Evolutionary conservation across 2,888 invertebrate species (phyloP).

Genomic region (Pimpla rufipes): DNA sequence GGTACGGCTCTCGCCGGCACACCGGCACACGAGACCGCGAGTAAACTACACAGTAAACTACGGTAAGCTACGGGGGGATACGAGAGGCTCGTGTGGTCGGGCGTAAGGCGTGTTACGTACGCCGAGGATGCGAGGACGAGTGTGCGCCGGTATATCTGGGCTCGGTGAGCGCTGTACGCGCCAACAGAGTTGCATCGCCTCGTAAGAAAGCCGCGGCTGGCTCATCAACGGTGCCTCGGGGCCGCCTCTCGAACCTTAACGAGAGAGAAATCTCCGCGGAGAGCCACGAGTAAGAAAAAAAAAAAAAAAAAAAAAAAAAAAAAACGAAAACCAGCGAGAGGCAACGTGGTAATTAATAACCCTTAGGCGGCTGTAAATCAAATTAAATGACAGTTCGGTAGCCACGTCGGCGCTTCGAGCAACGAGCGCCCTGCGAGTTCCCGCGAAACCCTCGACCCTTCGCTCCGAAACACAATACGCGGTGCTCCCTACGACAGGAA

Average conservation of each 20-base stretch:
- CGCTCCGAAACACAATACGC: constrained; percentile 6
- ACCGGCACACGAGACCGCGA: no score
- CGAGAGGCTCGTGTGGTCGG: constrained; percentile 54
- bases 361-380: constrained; percentile 76
- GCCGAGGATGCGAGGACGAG: constrained; percentile 53
- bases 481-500: neutral
- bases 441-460: constrained; percentile 10
- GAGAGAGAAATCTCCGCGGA: constrained; percentile 64
- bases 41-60: neutral
- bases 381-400: constrained; percentile 76
- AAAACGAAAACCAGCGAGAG: neutral
- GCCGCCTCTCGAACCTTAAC: constrained; percentile 72
- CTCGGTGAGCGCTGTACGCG: constrained; percentile 36
- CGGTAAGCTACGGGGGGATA: constrained; percentile 33
- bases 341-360: constrained; percentile 75
- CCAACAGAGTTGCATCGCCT: constrained; percentile 65
- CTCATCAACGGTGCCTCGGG: constrained; percentile 72
- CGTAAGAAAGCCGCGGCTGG: constrained; percentile 69
- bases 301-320: constrained; percentile 4
- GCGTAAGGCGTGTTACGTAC: constrained; percentile 59
- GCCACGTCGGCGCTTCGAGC: constrained; percentile 58
- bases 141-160: constrained; percentile 38
- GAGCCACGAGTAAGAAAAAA: constrained; percentile 33
- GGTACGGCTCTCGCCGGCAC: constrained; percentile 26
- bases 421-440: constrained; percentile 17